These are phyloP conservation scores for Hystrix cristata DNA, from an alignment of 2,113 vertebrate species.

Conservation along the genomic window DNA sequence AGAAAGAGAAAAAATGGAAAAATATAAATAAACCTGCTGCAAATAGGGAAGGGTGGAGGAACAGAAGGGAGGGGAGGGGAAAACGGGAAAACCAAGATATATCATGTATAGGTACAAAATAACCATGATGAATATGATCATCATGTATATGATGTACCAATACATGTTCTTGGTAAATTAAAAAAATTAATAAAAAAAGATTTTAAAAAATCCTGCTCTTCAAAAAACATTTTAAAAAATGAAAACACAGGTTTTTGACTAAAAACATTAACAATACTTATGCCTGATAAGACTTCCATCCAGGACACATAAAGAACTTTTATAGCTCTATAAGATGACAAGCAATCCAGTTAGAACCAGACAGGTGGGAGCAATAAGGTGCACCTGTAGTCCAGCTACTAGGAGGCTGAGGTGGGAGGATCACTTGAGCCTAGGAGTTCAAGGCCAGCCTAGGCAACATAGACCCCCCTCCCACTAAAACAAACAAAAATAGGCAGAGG, in stretches of 20 bases:
- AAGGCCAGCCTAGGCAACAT: neutral
- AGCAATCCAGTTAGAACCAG: neutral
- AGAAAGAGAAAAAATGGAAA: no score
- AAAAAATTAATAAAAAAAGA: no score
- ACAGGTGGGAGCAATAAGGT: neutral
- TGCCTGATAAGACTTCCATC: neutral
- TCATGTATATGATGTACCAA: no score
- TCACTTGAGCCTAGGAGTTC: neutral
- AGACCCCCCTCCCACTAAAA: neutral
- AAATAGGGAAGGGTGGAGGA: no score
- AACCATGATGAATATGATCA: no score
- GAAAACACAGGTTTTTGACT: neutral
- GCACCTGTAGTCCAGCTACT: neutral
- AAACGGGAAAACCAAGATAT: no score
- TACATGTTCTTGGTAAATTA: no score
- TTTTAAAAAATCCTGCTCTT: constrained; percentile 2
- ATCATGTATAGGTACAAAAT: no score
- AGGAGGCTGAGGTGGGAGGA: neutral
- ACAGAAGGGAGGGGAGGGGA: no score
- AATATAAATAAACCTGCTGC: no score
- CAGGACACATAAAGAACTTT: constrained; percentile 20
- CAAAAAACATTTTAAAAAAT: neutral
- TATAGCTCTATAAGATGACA: neutral
- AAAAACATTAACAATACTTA: constrained; percentile 41
- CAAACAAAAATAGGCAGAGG: constrained; percentile 20